A percentile compares a stretch with the other conserved stretches of the same genome.
Conservation (phyloP, 2,113 vertebrate species). For the Physeter macrocephalus region DNA sequence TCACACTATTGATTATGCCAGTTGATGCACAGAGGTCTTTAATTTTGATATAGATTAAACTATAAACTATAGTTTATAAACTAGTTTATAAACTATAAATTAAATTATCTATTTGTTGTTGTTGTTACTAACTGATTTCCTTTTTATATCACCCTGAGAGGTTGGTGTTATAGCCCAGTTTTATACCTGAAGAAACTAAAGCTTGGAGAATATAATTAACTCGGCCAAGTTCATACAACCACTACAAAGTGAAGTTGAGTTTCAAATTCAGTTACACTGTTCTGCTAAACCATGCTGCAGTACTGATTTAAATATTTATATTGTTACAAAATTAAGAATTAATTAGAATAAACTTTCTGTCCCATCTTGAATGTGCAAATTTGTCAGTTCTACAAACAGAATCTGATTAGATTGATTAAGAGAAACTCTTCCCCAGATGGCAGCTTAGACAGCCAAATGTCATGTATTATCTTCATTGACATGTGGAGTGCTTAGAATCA, state of each 20-base stretch:
- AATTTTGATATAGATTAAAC: neutral
- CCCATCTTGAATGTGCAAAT: neutral
- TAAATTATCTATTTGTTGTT: neutral
- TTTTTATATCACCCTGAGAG: neutral
- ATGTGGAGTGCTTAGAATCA: neutral
- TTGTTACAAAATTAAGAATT: conserved; percentile 41
- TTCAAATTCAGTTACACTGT: neutral
- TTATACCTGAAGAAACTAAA: neutral
- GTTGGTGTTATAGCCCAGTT: neutral
- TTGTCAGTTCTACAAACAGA: neutral
- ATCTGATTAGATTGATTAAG: neutral
- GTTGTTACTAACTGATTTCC: neutral
- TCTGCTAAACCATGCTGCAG: neutral
- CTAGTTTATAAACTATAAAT: no score
- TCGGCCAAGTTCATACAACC: neutral
- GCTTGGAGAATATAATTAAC: neutral
- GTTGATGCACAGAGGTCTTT: neutral
- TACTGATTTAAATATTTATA: conserved; percentile 40
- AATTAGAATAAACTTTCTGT: conserved; percentile 13
- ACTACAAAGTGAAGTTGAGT: neutral
- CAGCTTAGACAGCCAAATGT: neutral
- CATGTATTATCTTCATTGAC: neutral
- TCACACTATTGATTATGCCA: neutral
- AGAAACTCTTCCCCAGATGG: neutral
- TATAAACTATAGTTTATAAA: no score